These are phyloP conservation scores for Gymnopithys bicolor DNA, from an alignment of 2,797 vertebrate genomes.

Conservation along the genomic window DNA sequence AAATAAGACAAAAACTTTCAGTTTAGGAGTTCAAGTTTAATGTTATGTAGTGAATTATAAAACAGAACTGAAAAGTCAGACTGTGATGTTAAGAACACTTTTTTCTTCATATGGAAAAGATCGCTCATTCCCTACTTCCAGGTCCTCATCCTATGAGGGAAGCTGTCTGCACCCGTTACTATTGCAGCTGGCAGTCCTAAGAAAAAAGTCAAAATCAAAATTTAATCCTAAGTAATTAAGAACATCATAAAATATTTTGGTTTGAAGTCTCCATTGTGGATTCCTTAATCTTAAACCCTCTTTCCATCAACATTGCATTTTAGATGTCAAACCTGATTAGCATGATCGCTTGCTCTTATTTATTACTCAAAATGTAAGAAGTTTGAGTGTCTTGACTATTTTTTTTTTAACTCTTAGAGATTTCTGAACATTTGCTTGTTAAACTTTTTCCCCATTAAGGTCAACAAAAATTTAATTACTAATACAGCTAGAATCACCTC, in stretches of 20 bases:
- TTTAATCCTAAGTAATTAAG: background rate
- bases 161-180: background rate
- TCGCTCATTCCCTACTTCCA: background rate
- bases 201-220: background rate
- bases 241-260: background rate
- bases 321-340: background rate
- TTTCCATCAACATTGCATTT: background rate
- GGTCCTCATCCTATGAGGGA: background rate
- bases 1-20: background rate
- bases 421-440: background rate
- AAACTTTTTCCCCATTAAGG: background rate
- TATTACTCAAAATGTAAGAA: background rate
- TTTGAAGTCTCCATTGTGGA: background rate
- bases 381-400: background rate
- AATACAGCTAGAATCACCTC: background rate
- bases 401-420: background rate
- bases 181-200: background rate
- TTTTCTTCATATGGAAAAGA: background rate
- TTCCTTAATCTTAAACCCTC: background rate
- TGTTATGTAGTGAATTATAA: background rate
- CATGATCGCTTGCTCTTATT: background rate
- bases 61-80: background rate
- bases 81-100: background rate
- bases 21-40: background rate
- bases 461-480: background rate